A percentile compares a stretch with the other conserved stretches of the same genome.
Evolutionary conservation across 2,113 vertebrate genomes (phyloP).

Genomic region (Apodemus speciosus): DNA sequence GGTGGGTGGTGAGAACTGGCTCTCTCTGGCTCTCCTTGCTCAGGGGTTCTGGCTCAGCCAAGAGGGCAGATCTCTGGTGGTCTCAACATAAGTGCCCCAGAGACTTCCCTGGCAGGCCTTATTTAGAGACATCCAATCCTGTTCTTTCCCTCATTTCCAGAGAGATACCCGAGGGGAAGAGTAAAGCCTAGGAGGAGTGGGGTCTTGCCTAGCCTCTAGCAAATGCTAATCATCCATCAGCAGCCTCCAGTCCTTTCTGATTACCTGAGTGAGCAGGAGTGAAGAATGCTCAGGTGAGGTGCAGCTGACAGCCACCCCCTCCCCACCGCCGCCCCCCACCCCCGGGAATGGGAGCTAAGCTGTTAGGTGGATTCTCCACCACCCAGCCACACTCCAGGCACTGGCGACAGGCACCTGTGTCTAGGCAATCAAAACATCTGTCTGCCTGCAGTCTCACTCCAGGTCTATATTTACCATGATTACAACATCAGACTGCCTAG

Average conservation of each 20-base stretch:
- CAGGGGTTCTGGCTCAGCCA: not conserved
- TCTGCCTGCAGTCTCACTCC: slow-evolving; percentile 38
- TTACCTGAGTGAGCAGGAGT: not conserved
- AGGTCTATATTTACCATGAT: slow-evolving; percentile 61
- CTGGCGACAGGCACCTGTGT: slow-evolving; percentile 48
- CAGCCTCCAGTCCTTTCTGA: not conserved
- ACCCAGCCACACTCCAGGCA: not conserved
- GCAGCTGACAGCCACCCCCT: not conserved
- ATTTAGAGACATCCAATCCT: not conserved
- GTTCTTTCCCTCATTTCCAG: not conserved
- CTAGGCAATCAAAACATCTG: slow-evolving; percentile 66
- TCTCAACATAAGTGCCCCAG: not conserved
- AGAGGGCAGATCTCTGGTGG: not conserved
- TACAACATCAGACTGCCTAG: not conserved
- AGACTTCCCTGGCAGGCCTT: slow-evolving; percentile 13
- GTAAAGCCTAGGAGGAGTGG: slow-evolving; percentile 18
- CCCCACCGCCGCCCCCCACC: too few species aligned
- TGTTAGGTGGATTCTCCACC: not conserved
- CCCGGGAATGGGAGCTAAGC: not conserved
- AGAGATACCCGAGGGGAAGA: not conserved
- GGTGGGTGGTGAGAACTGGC: not conserved
- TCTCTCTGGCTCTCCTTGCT: not conserved
- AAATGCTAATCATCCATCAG: slow-evolving; percentile 47
- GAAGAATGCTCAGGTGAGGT: not conserved
- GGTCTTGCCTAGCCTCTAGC: slow-evolving; percentile 47